Evolutionary conservation across 1,140 invertebrate genomes (phyloP), one percentile per base, ranked within the genome.

Genomic region (Cyphomyrmex costatus): DNA sequence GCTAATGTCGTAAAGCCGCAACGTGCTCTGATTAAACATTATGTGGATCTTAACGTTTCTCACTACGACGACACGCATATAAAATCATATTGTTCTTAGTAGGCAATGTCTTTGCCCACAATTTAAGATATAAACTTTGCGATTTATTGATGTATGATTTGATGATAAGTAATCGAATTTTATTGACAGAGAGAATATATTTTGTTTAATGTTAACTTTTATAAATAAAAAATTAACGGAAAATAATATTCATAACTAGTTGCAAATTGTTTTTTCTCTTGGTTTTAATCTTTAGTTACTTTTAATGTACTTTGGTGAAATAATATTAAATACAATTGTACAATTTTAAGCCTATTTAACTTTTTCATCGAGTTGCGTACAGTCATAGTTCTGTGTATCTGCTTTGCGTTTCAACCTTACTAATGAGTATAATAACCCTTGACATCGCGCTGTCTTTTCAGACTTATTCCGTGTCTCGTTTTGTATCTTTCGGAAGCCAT

Each of bases 1-100:
- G 92, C 94, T 94, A 94, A 95, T 94, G 93, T 95, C 94, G 92
- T 95, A 94, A 95, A 95, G 90, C 94, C 93, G 91, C 94, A 95
- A 95, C 94, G 94, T 95, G 94, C 93, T 93, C 93, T 94, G 94
- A 95, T 95, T 95, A 95, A 95, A 95, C 94, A 93, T 95, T 94
- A 94, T 93, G 93, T 90, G 92, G 91, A 88, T 92, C 92, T 90
- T 85, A 92, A 91, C 88, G 92, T 93, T 93, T 92, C 93, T 91
- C 92, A 86, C 90, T 83, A 80, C 60, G 76, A 56, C 68, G 68
- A 82, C 80, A 33, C 27, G 16, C 4, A 16, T 30, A 16, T 46
- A 7, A 58, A 27, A 10, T 3, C 2, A 61, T 16, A 42, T 42
- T 2, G 7, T 77, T 7, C 51, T 19, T 53, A 56, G 10, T 33